Base-by-base conservation (phyloP, 2,797 vertebrate genomes). In the Micropoecilia bifurca region DNA sequence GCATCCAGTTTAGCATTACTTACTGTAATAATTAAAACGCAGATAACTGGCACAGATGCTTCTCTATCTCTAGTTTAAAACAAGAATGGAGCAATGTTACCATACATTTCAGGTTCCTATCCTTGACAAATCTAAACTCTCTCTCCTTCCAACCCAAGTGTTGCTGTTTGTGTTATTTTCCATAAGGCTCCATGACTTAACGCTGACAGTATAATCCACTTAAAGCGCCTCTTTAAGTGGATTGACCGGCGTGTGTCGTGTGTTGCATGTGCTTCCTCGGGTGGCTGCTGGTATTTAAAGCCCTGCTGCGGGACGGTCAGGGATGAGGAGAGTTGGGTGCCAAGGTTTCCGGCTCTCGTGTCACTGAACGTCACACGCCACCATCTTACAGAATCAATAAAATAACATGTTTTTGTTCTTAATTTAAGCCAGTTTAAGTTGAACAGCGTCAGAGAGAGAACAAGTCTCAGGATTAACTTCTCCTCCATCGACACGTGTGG, bases 141-240 rank as follows among this genome's bases (percentile, higher is more conserved):
- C 74, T 43, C 72, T 74, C 55, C 41, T 81, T 85, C 47, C 55
- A 72, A 45, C 77, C 48, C 63, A 87, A 59, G 55, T 50, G 75
- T 69, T 81, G 77, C 59, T 61, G 72, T 81, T 78, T 53, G 47
- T 78, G 79, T 77, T 28, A 83, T 82, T 84, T 50, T 71, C 76
- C 47, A 75, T 9, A 80, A 69, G 80, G 83, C 85, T 85, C 83
- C 75, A 88, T 84, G 81, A 77, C 82, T 80, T 76, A 45, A 69
- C 84, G 82, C 79, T 90, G 87, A 87, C 79, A 68, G 82, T 87
- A 89, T 95, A 93, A 95, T 92, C 89, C 83, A 88, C 83, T 89
- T 90, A 89, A 92, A 91, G 39, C 30, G 69, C 80, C 73, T 89
- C 82, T 80, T 87, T 94, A 92, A 94, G 89, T 90, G 84, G 88